These are phyloP conservation scores for Anolis apletophallus DNA, from an alignment of 2,797 vertebrate species.

Conservation along the genomic window DNA sequence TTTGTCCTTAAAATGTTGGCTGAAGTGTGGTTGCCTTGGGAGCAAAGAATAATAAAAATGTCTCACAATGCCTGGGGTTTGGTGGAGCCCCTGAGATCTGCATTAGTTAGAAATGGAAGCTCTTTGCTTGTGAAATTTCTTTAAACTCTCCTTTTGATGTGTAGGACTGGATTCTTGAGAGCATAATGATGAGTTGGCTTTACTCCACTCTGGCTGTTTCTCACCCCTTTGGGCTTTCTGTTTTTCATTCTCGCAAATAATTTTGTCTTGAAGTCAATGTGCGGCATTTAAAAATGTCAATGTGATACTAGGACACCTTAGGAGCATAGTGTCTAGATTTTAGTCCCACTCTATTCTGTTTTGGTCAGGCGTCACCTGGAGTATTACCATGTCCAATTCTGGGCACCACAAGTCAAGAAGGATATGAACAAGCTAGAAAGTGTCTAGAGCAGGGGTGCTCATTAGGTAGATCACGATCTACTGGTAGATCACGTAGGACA, in stretches of 20 bases:
- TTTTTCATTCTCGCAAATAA: conserved; percentile 14
- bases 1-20: conserved; percentile 66
- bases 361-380: too few relatives aligned
- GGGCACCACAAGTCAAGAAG: too few relatives aligned
- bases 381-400: too few relatives aligned
- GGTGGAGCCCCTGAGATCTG: conserved; percentile 48
- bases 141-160: conserved; percentile 51
- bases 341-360: too few relatives aligned
- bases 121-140: conserved; percentile 50
- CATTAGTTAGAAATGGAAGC: conserved; percentile 45
- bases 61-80: neutral
- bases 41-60: conserved; percentile 69
- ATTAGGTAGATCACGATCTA: too few relatives aligned
- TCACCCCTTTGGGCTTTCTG: neutral
- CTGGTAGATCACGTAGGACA: too few relatives aligned
- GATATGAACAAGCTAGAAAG: too few relatives aligned
- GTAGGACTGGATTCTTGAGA: neutral
- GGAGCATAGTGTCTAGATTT: too few relatives aligned
- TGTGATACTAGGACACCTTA: too few relatives aligned
- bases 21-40: conserved; percentile 60
- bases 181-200: neutral
- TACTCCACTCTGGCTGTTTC: neutral
- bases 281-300: too few relatives aligned
- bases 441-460: too few relatives aligned
- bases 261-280: neutral